A percentile compares a stretch with the other conserved stretches of the same genome.
Evolutionary conservation across 2,113 vertebrate species (phyloP).

Genomic region (Cricetomys ansorgei): DNA sequence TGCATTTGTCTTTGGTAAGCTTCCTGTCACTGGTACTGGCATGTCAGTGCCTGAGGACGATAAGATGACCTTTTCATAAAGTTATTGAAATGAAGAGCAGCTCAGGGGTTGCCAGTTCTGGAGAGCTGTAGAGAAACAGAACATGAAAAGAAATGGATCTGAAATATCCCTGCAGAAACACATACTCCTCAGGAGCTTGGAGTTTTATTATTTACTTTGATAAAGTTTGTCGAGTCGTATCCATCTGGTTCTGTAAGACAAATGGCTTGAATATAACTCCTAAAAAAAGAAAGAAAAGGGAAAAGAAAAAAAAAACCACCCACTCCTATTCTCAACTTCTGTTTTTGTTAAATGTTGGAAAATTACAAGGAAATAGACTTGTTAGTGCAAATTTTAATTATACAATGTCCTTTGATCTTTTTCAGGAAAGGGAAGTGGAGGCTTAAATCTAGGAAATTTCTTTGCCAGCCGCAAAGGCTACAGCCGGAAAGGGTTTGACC

Average conservation of each 20-base stretch:
- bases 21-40: slow-evolving; percentile 54
- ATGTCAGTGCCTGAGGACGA: slow-evolving; percentile 33
- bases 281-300: too few species aligned
- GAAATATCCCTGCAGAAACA: not conserved
- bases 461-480: slow-evolving; percentile 95
- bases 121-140: not conserved
- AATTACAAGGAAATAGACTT: not conserved
- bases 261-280: not conserved
- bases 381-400: not conserved
- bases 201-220: not conserved
- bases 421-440: slow-evolving; percentile 92
- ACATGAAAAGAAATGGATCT: not conserved
- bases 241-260: not conserved
- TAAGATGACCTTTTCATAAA: slow-evolving; percentile 60
- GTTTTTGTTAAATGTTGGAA: not conserved
- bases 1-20: slow-evolving; percentile 53
- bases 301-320: not conserved
- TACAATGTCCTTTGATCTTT: slow-evolving; percentile 40
- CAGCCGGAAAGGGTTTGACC: slow-evolving; percentile 96
- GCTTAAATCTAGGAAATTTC: slow-evolving; percentile 97
- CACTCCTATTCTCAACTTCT: not conserved
- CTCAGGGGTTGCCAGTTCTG: slow-evolving; percentile 15
- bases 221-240: not conserved
- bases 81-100: slow-evolving; percentile 48
- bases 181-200: not conserved